Evolutionary conservation across 2,797 vertebrate genomes (phyloP).

Genomic region (Enteromius trimaculatus): DNA sequence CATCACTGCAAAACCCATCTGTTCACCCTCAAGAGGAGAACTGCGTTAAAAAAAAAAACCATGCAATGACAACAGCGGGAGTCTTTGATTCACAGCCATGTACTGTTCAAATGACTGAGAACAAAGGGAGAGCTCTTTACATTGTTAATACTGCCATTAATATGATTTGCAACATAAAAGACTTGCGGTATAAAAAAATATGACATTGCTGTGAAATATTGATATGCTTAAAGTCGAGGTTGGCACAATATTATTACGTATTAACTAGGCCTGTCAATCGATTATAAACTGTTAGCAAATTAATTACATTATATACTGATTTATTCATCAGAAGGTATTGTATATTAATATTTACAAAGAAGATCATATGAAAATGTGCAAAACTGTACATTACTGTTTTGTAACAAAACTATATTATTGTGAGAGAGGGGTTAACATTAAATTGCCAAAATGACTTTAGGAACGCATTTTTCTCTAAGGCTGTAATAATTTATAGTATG

Average conservation of each 20-base stretch:
- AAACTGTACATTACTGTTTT: background rate
- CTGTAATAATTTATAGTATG: background rate
- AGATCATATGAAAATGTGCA: background rate
- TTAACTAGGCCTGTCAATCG: background rate
- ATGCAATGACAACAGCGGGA: slow-evolving; percentile 28
- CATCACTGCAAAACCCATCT: slow-evolving; percentile 46
- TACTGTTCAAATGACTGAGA: slow-evolving; percentile 19
- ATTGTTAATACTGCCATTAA: slow-evolving; percentile 15
- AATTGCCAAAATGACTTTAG: background rate
- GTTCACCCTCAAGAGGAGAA: slow-evolving; percentile 30
- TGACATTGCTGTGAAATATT: slow-evolving; percentile 1
- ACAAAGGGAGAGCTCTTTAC: slow-evolving; percentile 36
- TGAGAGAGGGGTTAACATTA: background rate
- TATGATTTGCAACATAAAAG: slow-evolving; percentile 24
- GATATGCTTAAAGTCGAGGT: slow-evolving; percentile 1
- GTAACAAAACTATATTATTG: background rate
- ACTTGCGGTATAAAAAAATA: background rate
- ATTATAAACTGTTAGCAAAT: background rate
- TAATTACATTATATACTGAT: background rate
- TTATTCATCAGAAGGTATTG: background rate
- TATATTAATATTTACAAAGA: background rate
- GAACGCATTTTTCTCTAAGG: background rate
- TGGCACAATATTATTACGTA: background rate
- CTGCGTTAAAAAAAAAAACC: slow-evolving; percentile 12
- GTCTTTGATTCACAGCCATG: slow-evolving; percentile 42